A percentile compares a stretch with the other conserved stretches of the same genome.
Evolutionary conservation across 2,797 vertebrate species (phyloP).

Genomic region (Sylvilagus floridanus): DNA sequence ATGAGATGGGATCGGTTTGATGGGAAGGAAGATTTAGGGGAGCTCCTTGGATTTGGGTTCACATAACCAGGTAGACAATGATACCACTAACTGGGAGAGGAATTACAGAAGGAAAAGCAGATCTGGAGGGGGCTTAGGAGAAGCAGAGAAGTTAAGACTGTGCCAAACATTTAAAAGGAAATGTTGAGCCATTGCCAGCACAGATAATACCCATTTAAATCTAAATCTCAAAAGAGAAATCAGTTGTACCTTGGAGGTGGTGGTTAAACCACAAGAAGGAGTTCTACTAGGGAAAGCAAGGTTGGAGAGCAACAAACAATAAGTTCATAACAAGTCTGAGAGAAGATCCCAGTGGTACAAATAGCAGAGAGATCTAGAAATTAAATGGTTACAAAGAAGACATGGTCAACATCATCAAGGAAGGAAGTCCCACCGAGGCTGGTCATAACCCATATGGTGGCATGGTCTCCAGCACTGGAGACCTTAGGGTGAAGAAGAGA

Average conservation of each 20-base stretch:
- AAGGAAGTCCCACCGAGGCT: neutral
- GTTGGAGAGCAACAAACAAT: neutral
- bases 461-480: neutral
- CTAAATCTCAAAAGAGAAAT: neutral
- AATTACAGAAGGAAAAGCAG: neutral
- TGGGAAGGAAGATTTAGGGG: slow-evolving; percentile 4
- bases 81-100: neutral
- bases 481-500: neutral
- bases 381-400: neutral
- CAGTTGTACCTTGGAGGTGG: neutral
- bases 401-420: neutral
- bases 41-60: neutral
- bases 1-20: neutral
- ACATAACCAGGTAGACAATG: neutral
- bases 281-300: neutral
- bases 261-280: neutral
- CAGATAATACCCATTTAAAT: neutral
- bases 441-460: neutral
- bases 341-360: neutral
- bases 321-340: neutral
- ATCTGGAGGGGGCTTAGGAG: neutral
- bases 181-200: neutral
- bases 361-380: neutral
- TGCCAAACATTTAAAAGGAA: slow-evolving; percentile 4
- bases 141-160: slow-evolving; percentile 3